A percentile compares a stretch with the other conserved stretches of the same genome.
Conservation (phyloP, 2,797 vertebrate genomes). For the Hipposideros larvatus region DNA sequence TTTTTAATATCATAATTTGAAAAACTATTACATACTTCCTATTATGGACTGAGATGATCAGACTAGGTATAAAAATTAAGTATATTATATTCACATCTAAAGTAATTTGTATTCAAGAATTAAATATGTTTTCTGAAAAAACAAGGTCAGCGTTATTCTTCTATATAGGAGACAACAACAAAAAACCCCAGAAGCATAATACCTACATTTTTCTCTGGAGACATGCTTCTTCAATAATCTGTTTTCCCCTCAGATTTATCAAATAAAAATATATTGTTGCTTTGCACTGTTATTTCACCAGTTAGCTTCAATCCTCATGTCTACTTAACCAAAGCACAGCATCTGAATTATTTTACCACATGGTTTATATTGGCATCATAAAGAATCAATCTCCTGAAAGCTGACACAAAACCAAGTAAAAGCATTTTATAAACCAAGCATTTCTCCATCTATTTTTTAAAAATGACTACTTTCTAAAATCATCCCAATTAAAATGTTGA, state of each 20-base stretch:
- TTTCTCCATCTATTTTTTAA: neutral
- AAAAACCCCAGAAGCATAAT: constrained; percentile 38
- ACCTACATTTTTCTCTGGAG: constrained; percentile 53
- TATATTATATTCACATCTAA: constrained; percentile 23
- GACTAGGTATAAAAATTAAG: neutral
- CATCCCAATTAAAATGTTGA: neutral
- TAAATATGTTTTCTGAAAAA: constrained; percentile 38
- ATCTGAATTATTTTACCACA: neutral
- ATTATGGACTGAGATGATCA: neutral
- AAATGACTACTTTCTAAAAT: constrained; percentile 58
- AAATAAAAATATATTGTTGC: constrained; percentile 15
- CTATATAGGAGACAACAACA: neutral
- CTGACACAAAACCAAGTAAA: constrained; percentile 13
- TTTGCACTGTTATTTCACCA: neutral
- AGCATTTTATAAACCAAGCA: constrained; percentile 25
- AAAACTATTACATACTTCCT: constrained; percentile 15
- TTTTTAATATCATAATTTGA: constrained; percentile 18
- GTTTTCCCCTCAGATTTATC: constrained; percentile 44
- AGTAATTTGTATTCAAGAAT: constrained; percentile 53
- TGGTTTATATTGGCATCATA: neutral
- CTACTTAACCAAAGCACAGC: neutral
- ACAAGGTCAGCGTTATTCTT: constrained; percentile 41
- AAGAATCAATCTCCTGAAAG: constrained; percentile 20
- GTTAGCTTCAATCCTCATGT: neutral
- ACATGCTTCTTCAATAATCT: constrained; percentile 14